Evolutionary conservation across 2,797 vertebrate genomes (phyloP), one percentile per base, ranked within the genome.

Genomic region (Antennarius maculatus): DNA sequence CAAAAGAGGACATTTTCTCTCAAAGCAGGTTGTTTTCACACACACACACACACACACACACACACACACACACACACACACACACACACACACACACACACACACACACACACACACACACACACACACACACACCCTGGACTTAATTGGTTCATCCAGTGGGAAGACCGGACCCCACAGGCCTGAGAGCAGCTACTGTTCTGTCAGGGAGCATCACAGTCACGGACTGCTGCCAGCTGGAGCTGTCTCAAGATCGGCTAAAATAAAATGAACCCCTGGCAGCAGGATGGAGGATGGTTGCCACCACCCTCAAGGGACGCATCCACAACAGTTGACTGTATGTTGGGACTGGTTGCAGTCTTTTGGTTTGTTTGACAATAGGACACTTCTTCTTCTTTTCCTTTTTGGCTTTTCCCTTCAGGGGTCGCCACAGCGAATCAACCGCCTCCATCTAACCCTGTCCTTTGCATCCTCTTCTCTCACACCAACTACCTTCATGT

Each of bases 221-320:
- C 81, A 71, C 6, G 56, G 49, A 18, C 39, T 1, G 52, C 82
- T 76, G 74, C 57, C 39, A 72, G 83, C 82, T 31, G 69, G 51
- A 71, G 71, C 75, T 27, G 76, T 82, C 80, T 83, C 69, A 69
- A 83, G 67, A 80, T 79, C 65, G 60, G 60, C 79, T 79, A 74
- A 79, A 84, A 81, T 64, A 77, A 79, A 71, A 54, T 34, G 42
- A 60, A 39, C 50, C 59, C 79, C 77, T 65, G 42, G 47, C 68
- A 81, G 85, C 75, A 73, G 70, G 66, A 66, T 79, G 76, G 65
- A 46, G 60, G 41, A 43, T 63, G 48, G 73, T 52, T 76, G 73
- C 67, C 76, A 17, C 60, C 42, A 2, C 66, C 73, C 69, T 58
- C 72, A 54, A 37, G 9, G 31, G 42, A 64, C 60, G 42, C 66